phyloP scores from a whole-genome alignment of 2,888 invertebrate genomes.

The Nephrocerus scutellatus region DNA sequence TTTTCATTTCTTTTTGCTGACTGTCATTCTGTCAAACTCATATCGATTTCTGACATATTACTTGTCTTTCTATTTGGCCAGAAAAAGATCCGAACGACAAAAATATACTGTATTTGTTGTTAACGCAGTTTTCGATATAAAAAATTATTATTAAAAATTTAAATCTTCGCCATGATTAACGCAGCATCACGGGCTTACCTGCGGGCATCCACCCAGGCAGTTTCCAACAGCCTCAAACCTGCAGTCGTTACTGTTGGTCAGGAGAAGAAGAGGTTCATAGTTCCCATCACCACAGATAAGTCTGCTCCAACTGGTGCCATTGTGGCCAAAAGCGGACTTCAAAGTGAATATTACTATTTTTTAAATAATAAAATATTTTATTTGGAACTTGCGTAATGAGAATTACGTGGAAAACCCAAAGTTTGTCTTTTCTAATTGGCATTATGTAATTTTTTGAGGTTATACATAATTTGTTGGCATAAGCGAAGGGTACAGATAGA shows the following conservation, averaged over 20 bases:
- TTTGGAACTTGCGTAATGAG: constrained; percentile 19
- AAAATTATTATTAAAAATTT: constrained; percentile 11
- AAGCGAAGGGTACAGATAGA: neutral
- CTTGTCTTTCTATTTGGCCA: constrained; percentile 12
- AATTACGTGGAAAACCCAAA: constrained; percentile 7
- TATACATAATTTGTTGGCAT: constrained; percentile 17
- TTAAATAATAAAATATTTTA: neutral
- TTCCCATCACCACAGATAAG: constrained; percentile 44
- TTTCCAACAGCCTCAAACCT: constrained; percentile 61
- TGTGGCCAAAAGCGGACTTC: constrained; percentile 54
- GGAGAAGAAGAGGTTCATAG: constrained; percentile 50
- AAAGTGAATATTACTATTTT: constrained; percentile 46
- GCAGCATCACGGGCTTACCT: constrained; percentile 56
- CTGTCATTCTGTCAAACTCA: constrained; percentile 18
- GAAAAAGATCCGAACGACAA: constrained; percentile 14
- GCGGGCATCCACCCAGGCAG: constrained; percentile 60
- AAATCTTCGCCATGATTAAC: constrained; percentile 54
- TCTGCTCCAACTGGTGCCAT: constrained; percentile 56
- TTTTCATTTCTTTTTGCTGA: constrained; percentile 7
- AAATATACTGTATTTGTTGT: constrained; percentile 11
- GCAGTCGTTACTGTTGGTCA: constrained; percentile 50
- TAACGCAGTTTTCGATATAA: constrained; percentile 9
- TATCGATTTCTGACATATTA: constrained; percentile 14
- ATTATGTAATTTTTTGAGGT: constrained; percentile 38
- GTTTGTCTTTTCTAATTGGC: too few species aligned